Evolutionary conservation across 2,797 vertebrate genomes (phyloP).

Genomic region (Cheirogaleus major): DNA sequence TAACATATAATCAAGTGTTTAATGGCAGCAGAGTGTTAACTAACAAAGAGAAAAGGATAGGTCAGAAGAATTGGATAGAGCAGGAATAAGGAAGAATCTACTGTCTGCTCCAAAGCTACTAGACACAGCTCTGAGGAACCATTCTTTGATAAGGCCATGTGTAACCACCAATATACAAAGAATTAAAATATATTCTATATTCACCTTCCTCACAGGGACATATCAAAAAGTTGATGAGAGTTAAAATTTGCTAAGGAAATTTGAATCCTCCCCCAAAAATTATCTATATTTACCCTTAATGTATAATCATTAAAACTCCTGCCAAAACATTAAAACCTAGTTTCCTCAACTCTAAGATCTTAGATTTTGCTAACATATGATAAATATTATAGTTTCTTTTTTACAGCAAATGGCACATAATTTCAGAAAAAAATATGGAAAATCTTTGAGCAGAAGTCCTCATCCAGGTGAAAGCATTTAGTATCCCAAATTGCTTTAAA

Average conservation of each 20-base stretch:
- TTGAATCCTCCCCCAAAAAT: background rate
- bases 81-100: background rate
- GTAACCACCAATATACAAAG: background rate
- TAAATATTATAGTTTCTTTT: background rate
- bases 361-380: background rate
- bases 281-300: background rate
- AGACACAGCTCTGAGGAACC: background rate
- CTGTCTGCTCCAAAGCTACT: background rate
- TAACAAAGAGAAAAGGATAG: background rate
- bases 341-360: conserved; percentile 18
- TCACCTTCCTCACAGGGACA: background rate
- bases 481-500: background rate
- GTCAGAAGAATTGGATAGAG: background rate
- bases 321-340: background rate
- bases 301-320: conserved; percentile 41
- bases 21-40: background rate
- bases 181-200: background rate
- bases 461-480: background rate
- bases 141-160: background rate
- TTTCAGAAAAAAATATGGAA: background rate
- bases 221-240: background rate
- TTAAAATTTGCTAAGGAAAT: conserved; percentile 38
- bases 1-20: background rate
- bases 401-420: background rate
- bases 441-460: background rate